Conservation (phyloP, 1,140 invertebrate genomes). For the Phymastichus coffea region DNA sequence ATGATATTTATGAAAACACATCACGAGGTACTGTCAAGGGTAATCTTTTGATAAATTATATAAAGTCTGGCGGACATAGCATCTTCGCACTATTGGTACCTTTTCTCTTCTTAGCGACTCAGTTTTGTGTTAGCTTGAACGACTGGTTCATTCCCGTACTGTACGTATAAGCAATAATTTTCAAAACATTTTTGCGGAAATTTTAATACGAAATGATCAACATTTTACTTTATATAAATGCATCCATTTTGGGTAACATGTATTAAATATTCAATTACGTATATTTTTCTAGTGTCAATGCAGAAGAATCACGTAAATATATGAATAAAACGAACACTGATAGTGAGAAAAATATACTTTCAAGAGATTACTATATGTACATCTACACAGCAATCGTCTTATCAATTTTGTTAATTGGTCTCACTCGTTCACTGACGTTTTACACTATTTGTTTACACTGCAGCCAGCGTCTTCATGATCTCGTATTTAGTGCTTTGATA, state of each 20-base stretch:
- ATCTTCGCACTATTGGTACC: conserved; percentile 55
- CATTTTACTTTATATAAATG: no score
- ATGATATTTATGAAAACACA: no score
- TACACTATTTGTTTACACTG: conserved; percentile 66
- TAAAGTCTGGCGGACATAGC: no score
- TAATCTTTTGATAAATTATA: no score
- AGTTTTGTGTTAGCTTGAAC: conserved; percentile 64
- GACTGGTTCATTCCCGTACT: conserved; percentile 71
- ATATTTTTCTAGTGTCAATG: conserved; percentile 34
- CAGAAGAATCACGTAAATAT: conserved; percentile 31
- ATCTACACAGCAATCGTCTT: conserved; percentile 57
- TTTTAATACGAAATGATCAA: neutral
- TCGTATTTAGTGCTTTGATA: conserved; percentile 65
- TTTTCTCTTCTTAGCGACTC: conserved; percentile 61
- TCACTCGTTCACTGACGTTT: conserved; percentile 59
- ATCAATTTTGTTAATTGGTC: conserved; percentile 52
- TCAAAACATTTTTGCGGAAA: neutral
- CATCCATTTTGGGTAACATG: no score
- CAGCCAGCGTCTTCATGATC: conserved; percentile 68
- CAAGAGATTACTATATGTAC: conserved; percentile 50
- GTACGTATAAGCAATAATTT: conserved; percentile 41
- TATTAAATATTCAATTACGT: no score
- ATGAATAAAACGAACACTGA: neutral
- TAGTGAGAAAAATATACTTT: conserved; percentile 15
- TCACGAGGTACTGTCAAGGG: no score